Base-by-base conservation (phyloP, 53 echinoderm and acorn worm species). In the Apostichopus leukothele region DNA sequence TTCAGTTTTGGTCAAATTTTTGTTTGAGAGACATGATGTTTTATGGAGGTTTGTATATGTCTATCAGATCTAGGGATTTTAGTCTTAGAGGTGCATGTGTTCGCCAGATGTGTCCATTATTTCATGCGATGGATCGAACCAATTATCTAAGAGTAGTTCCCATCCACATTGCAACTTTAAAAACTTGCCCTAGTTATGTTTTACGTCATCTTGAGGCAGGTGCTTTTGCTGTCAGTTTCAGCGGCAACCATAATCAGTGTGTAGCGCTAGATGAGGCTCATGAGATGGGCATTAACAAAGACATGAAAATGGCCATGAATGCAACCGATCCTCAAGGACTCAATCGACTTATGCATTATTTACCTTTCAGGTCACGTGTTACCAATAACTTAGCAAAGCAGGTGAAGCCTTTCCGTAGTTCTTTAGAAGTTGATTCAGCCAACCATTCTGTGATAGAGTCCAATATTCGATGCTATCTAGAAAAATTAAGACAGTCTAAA, bases 221-320 rank as follows among this genome's bases (percentile, higher is more conserved):
- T 84, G 84, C 84, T 59, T 84, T 84, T 84, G 84, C 84, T 5
- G 84, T 84, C 60, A 84, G 84, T 84, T 20, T 84, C 7, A 84
- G 84, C 60, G 84, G 84, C 14, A n/a, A 61, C 26, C 55, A 57
- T 63, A 23, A 84, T 60, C 84, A 84, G 61, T 84, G 84, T 84
- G 84, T 84, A 53, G 84, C 84, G 19, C 9, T 84, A 9, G 84
- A 84, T 84, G 84, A 84, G 63, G 84, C 84, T 9, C 60, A 84
- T 84, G 84, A 84, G 25, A 84, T 84, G 84, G 23, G 61, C 4
- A 84, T 84, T 22, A 84, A 84, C 25, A 84, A 84, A 84, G 84
- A 84, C 7, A 21, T 83, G 26, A 83, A 83, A 27, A 83, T 83
- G 84, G 84, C 84, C 60, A 83, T 83, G 84, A 83, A 83, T 26